Conservation (phyloP, 1,140 invertebrate species). For the Andrena cerasifolii region DNA sequence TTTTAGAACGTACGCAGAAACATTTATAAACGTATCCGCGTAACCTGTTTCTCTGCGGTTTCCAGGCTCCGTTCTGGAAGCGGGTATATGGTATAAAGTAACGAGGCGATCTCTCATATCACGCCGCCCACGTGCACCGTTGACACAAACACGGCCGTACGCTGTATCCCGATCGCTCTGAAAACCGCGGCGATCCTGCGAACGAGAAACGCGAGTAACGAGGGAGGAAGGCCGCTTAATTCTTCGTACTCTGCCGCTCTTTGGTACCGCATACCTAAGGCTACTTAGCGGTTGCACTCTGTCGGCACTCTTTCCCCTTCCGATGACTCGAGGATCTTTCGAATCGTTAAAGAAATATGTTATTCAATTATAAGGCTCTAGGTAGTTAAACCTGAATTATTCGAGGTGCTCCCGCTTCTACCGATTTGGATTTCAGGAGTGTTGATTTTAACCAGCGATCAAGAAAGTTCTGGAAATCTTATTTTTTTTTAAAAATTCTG, state of each 20-base stretch:
- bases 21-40: constrained; percentile 42
- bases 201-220: constrained; percentile 12
- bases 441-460: too few relatives aligned
- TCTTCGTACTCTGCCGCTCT: not conserved
- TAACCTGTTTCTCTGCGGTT: constrained; percentile 53
- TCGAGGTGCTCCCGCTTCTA: too few relatives aligned
- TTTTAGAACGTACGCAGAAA: constrained; percentile 42
- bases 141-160: constrained; percentile 52
- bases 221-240: not conserved
- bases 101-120: constrained; percentile 65
- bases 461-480: too few relatives aligned
- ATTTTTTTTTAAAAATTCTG: too few relatives aligned
- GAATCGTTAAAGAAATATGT: too few relatives aligned
- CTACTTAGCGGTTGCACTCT: too few relatives aligned
- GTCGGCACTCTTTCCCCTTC: too few relatives aligned
- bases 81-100: constrained; percentile 47
- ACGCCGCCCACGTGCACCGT: constrained; percentile 57
- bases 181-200: constrained; percentile 16
- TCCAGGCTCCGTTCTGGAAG: constrained; percentile 43
- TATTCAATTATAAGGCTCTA: too few relatives aligned
- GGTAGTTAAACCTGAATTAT: too few relatives aligned
- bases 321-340: too few relatives aligned
- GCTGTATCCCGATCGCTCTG: constrained; percentile 39
- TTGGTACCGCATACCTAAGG: too few relatives aligned
- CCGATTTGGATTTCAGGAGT: too few relatives aligned